A percentile compares a stretch with the other conserved stretches of the same genome.
Evolutionary conservation across 2,888 invertebrate genomes (phyloP).

Genomic region (Cremastobaeus sp.): DNA sequence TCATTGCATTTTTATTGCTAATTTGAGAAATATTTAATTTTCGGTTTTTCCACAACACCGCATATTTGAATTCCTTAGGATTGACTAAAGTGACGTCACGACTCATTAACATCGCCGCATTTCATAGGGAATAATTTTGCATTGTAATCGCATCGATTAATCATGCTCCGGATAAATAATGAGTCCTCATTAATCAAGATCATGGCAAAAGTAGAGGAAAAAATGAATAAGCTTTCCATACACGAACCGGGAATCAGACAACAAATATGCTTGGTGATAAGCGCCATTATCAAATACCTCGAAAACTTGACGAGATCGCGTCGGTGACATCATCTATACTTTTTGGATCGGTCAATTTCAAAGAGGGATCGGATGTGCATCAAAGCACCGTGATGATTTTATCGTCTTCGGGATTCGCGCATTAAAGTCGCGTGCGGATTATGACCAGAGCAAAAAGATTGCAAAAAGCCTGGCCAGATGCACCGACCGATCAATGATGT

Average conservation of each 20-base stretch:
- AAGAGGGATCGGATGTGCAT: constrained; percentile 10
- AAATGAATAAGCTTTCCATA: too few species aligned
- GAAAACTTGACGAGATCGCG: constrained; percentile 9
- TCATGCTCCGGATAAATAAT: constrained; percentile 4
- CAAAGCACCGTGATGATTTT: constrained; percentile 33
- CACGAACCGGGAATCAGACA: too few species aligned
- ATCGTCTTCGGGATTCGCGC: constrained; percentile 37
- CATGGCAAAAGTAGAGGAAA: neutral
- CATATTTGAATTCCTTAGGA: too few species aligned
- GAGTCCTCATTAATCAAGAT: neutral
- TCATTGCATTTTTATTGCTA: too few species aligned
- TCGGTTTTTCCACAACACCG: too few species aligned
- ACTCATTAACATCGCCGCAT: neutral
- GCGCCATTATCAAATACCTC: neutral
- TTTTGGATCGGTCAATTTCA: constrained; percentile 20
- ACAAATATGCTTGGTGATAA: constrained; percentile 1
- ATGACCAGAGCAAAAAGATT: constrained; percentile 32
- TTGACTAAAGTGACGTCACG: neutral
- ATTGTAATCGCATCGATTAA: neutral
- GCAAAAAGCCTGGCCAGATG: constrained; percentile 45
- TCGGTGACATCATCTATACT: constrained; percentile 5
- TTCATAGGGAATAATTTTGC: neutral
- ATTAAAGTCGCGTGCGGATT: constrained; percentile 51
- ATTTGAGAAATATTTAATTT: too few species aligned
- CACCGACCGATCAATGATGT: constrained; percentile 30